A percentile compares a stretch with the other conserved stretches of the same genome.
phyloP scores from a whole-genome alignment of 1,140 invertebrate species.

The Bombus superbus region DNA sequence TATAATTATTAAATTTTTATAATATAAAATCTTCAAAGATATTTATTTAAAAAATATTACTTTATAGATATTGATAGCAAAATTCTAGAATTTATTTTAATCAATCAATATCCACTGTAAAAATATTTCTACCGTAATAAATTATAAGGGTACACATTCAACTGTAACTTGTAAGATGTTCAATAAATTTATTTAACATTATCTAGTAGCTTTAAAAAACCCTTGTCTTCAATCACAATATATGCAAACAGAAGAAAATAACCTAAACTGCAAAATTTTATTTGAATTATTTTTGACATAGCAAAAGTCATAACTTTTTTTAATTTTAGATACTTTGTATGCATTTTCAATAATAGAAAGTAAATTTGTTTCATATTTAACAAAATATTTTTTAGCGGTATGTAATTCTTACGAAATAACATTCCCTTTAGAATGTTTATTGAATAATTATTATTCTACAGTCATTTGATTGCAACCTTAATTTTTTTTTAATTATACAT shows the following conservation, averaged over 20 bases:
- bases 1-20: neutral
- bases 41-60: neutral
- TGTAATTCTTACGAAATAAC: neutral
- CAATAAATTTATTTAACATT: conserved; percentile 30
- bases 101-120: conserved; percentile 38
- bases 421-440: neutral
- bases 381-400: neutral
- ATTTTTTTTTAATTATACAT: neutral
- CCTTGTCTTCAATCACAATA: neutral
- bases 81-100: conserved; percentile 17
- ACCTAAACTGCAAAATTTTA: neutral
- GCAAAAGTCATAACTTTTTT: neutral
- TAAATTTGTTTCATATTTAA: neutral
- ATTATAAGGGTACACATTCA: neutral
- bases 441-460: neutral
- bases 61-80: neutral
- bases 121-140: conserved; percentile 47
- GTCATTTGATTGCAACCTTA: neutral
- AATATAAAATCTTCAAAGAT: neutral
- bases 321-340: neutral
- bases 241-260: neutral
- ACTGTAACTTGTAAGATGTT: conserved; percentile 1
- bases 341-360: neutral
- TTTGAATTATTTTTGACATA: neutral
- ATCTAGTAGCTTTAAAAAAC: neutral